Conservation (phyloP, 2,888 invertebrate genomes). For the Abscondita cerata region DNA sequence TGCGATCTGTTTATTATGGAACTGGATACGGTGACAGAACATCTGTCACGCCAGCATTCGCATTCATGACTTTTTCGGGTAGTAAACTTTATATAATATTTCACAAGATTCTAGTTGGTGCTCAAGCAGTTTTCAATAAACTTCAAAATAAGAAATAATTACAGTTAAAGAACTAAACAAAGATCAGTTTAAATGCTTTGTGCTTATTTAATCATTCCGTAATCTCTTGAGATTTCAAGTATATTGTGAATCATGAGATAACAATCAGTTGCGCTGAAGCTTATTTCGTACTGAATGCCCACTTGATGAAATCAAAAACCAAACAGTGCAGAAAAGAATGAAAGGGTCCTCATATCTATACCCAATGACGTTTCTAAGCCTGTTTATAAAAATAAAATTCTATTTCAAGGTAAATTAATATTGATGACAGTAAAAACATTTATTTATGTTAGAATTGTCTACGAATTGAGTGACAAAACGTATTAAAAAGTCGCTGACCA, state of each 20-base stretch:
- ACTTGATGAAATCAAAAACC: slow-evolving; percentile 37
- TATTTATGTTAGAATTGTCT: slow-evolving; percentile 36
- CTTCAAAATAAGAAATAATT: too few species aligned
- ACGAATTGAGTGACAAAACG: slow-evolving; percentile 21
- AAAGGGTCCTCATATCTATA: slow-evolving; percentile 13
- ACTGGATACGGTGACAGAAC: slow-evolving; percentile 16
- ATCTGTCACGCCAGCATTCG: slow-evolving; percentile 10
- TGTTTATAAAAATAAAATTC: slow-evolving; percentile 20
- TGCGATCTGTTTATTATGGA: slow-evolving; percentile 23
- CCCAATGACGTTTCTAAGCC: slow-evolving; percentile 7
- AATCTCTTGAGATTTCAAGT: slow-evolving; percentile 20
- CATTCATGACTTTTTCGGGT: background rate
- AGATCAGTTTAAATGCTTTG: background rate
- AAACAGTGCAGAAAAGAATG: slow-evolving; percentile 21
- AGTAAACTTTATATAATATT: background rate
- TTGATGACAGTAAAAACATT: slow-evolving; percentile 44
- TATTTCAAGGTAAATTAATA: slow-evolving; percentile 43
- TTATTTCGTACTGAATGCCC: slow-evolving; percentile 32
- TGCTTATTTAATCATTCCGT: too few species aligned
- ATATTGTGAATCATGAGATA: slow-evolving; percentile 18
- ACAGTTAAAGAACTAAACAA: background rate
- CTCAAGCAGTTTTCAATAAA: too few species aligned
- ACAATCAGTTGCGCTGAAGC: slow-evolving; percentile 27
- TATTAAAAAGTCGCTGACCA: slow-evolving; percentile 25
- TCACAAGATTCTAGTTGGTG: background rate